phyloP scores from a whole-genome alignment of 2,113 vertebrate genomes.

The Nothobranchius kuhntae region DNA sequence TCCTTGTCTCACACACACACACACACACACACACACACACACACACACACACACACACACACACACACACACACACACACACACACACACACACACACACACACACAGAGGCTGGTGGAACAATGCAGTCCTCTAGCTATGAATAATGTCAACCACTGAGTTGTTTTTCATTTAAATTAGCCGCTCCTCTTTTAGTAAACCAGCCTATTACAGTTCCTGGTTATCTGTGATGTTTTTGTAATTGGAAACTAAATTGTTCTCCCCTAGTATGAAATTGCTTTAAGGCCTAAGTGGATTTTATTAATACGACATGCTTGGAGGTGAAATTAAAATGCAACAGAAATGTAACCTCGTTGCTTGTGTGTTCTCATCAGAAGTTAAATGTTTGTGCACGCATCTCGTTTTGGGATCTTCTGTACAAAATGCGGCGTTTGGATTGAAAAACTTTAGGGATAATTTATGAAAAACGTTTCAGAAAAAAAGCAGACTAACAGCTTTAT shows the following conservation, averaged over 20 bases:
- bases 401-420: not conserved
- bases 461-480: too few species aligned
- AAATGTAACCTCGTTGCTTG: conserved; percentile 28
- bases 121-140: not conserved
- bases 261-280: conserved; percentile 58
- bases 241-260: conserved; percentile 63
- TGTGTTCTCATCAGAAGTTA: not conserved
- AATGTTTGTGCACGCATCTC: not conserved
- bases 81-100: not conserved
- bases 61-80: not conserved
- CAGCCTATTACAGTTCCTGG: conserved; percentile 41
- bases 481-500: too few species aligned
- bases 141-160: conserved; percentile 1
- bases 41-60: not conserved
- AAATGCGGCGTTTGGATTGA: too few species aligned
- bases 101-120: conserved; percentile 1
- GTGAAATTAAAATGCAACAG: conserved; percentile 43
- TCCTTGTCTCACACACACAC: conserved; percentile 47
- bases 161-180: conserved; percentile 38
- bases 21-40: too few species aligned
- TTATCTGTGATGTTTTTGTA: conserved; percentile 54
- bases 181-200: conserved; percentile 24
- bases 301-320: conserved; percentile 33
- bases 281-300: conserved; percentile 47
- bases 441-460: too few species aligned